Evolutionary conservation across 2,888 invertebrate genomes (phyloP).

Genomic region (Ischnura elegans): DNA sequence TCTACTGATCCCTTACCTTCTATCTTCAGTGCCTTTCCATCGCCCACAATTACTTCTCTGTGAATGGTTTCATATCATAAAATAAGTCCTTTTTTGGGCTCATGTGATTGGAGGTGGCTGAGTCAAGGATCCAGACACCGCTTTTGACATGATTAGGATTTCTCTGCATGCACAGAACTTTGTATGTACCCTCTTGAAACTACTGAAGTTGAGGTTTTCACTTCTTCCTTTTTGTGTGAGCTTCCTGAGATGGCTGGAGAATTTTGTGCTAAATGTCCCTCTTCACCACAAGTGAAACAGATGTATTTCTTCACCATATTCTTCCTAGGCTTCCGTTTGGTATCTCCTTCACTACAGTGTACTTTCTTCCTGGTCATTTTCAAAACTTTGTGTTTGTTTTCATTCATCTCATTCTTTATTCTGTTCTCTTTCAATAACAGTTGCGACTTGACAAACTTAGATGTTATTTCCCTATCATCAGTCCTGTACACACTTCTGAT

Average conservation of each 20-base stretch:
- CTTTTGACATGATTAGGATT: background rate
- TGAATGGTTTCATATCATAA: background rate
- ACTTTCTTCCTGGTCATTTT: background rate
- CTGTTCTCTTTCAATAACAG: background rate
- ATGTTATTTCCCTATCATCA: too few relatives aligned
- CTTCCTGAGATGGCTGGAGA: background rate
- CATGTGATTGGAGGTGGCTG: background rate
- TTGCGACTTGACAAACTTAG: too few relatives aligned
- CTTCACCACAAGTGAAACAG: constrained; percentile 8
- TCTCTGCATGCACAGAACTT: background rate
- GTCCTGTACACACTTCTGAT: too few relatives aligned
- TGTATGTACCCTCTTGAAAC: background rate
- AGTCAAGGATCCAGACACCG: background rate
- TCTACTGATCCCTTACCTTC: background rate
- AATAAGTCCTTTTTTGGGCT: background rate
- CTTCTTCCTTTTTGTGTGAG: background rate
- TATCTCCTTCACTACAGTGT: background rate
- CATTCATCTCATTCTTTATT: background rate
- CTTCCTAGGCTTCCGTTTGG: background rate
- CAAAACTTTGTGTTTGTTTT: background rate
- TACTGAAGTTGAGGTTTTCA: background rate
- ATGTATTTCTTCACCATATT: background rate
- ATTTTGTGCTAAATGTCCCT: background rate
- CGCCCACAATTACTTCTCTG: background rate
- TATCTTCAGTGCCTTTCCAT: constrained; percentile 3